A percentile compares a stretch with the other conserved stretches of the same genome.
These are phyloP conservation scores for Noctua comes DNA, from an alignment of 2,888 invertebrate species.

Conservation along the genomic window DNA sequence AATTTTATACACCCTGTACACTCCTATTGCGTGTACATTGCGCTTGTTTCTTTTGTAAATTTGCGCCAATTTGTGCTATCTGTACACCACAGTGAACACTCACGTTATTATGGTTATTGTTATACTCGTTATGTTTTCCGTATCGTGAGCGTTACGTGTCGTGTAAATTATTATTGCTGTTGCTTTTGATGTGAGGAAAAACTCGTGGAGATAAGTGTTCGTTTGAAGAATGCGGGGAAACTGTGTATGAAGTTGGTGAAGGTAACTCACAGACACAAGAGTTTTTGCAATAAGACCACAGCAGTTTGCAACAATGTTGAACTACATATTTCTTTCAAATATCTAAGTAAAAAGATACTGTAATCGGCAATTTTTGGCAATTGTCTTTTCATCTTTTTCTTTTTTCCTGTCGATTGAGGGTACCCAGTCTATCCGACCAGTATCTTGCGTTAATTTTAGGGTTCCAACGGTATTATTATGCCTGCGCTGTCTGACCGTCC, in stretches of 20 bases:
- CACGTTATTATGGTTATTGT: constrained; percentile 43
- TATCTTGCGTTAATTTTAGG: neutral
- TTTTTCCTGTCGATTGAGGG: neutral
- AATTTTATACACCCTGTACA: constrained; percentile 51
- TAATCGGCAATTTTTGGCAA: neutral
- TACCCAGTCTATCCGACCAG: neutral
- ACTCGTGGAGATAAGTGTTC: constrained; percentile 11
- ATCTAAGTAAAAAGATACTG: neutral
- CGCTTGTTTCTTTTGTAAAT: constrained; percentile 55
- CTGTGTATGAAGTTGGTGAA: constrained; percentile 2
- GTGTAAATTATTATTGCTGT: constrained; percentile 46
- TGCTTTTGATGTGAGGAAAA: constrained; percentile 29
- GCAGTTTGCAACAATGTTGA: neutral
- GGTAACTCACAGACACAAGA: neutral
- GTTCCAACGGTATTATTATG: too few species aligned
- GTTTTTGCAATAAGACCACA: neutral
- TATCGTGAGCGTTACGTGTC: constrained; percentile 45
- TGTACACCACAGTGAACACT: constrained; percentile 52
- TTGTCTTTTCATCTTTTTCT: neutral
- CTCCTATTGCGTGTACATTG: constrained; percentile 38
- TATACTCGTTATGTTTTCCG: constrained; percentile 33
- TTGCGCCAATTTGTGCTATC: constrained; percentile 52
- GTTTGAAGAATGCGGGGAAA: constrained; percentile 21
- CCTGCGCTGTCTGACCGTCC: too few species aligned
- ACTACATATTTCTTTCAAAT: neutral